These are phyloP conservation scores for Drosophila prosaltans DNA, from an alignment of 1,140 invertebrate species.

Conservation along the genomic window DNA sequence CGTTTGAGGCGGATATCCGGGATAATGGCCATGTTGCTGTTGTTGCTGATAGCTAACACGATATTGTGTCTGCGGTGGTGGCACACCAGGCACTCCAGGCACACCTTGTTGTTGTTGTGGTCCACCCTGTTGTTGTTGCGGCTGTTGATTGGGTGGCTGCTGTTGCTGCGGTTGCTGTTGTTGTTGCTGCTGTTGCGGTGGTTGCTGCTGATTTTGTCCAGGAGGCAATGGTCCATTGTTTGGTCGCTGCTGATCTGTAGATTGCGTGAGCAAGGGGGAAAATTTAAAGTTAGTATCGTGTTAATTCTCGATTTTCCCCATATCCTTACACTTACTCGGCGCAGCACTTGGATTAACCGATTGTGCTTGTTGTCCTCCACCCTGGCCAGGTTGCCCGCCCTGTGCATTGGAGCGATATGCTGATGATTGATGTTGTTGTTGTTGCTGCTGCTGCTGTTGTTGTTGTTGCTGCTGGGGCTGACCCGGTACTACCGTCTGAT, in stretches of 20 bases:
- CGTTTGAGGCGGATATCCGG: constrained; percentile 84
- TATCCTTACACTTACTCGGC: constrained; percentile 66
- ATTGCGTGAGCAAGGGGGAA: not conserved
- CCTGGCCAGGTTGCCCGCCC: constrained; percentile 43
- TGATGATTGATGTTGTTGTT: constrained; percentile 8
- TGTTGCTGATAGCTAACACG: constrained; percentile 83
- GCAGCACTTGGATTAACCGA: constrained; percentile 58
- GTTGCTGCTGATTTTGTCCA: constrained; percentile 39
- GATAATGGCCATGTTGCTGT: constrained; percentile 84
- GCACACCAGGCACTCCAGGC: constrained; percentile 58
- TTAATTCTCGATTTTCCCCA: not conserved
- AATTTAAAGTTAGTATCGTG: not conserved
- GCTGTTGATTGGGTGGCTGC: constrained; percentile 68
- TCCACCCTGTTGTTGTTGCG: constrained; percentile 67
- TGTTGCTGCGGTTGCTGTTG: constrained; percentile 43
- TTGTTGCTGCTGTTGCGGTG: constrained; percentile 43
- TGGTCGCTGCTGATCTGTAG: constrained; percentile 72
- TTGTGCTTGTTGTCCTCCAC: constrained; percentile 44
- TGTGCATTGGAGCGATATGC: constrained; percentile 60
- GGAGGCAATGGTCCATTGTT: constrained; percentile 58
- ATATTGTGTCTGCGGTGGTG: constrained; percentile 82
- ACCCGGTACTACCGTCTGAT: constrained; percentile 39
- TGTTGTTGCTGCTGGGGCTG: constrained; percentile 51
- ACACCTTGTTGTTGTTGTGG: constrained; percentile 40
- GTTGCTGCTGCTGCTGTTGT: constrained; percentile 46